Conservation (phyloP, 1,140 invertebrate genomes). For the Neodiprion virginianus region DNA sequence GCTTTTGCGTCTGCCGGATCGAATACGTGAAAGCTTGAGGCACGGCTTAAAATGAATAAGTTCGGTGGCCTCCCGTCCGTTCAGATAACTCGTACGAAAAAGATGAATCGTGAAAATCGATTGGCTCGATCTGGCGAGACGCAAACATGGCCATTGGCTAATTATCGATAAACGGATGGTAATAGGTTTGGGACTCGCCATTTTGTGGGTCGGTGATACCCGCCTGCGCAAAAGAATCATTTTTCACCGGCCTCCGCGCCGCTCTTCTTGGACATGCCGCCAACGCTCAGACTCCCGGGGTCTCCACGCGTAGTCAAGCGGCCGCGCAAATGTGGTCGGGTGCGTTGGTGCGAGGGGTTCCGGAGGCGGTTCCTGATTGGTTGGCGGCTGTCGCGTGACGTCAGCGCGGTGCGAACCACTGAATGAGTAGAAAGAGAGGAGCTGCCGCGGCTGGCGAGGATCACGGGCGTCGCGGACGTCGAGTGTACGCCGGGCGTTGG, state of each 20-base stretch:
- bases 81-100: too few species aligned
- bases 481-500: background rate
- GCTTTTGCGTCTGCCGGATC: too few species aligned
- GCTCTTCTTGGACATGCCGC: background rate
- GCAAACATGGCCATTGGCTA: background rate
- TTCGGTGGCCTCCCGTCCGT: too few species aligned
- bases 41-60: too few species aligned
- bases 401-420: conserved; percentile 6
- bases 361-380: background rate
- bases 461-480: background rate
- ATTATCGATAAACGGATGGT: conserved; percentile 2
- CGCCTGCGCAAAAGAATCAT: background rate
- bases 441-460: background rate
- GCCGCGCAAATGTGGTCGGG: background rate
- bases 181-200: background rate
- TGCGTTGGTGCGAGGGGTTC: background rate
- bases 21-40: too few species aligned
- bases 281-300: background rate
- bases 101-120: too few species aligned
- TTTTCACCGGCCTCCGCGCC: background rate
- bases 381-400: background rate
- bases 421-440: conserved; percentile 4
- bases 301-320: background rate
- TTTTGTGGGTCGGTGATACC: background rate
- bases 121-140: background rate